Evolutionary conservation across 2,797 vertebrate species (phyloP), one percentile per base, ranked within the genome.

Genomic region (Sardinella longiceps): DNA sequence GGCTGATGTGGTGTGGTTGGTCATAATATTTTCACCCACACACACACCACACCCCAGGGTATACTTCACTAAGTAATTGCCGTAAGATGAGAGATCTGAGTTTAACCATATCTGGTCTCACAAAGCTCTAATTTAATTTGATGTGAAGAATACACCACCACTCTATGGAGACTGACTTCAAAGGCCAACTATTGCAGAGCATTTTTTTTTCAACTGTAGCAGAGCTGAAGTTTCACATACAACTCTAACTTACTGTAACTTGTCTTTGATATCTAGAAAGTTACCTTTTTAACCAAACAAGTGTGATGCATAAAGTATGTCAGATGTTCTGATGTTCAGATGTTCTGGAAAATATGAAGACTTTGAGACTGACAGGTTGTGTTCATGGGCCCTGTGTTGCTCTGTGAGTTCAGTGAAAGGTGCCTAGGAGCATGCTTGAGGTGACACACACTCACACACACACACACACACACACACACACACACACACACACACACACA

Each of bases 391-490:
- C 20, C 20, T 20, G 70, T 77, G 6, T 37, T 23, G 37, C 51
- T 77, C 37, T 37, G 33, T 23, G 70, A 6, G 37, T 20, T 77
- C 37, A 23, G 20, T 23, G 9, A 33, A 9, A 77, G 70, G 20
- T 43, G 33, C 70, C 70, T 37, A 23, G 37, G 70, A 14, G 70
- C 37, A 77, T 77, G 33, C 70, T 33, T 77, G 70, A 77, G 70
- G 37, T 23, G 70, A 23, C 37, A 50, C 11, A 12, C 45, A 45
- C 45, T 3, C 46, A 2, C 50, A 5, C 51, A 20, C 18, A 5
- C 51, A 53, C 18, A 23, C 51, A 53, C 51, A 5, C 51, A 53
- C 51, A 23, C 51, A 53, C 51, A 23, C 51, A 53, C 51, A 23
- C 51, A 53, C 51, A 53, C 51, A 53, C 51, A 53, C 51, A 53